phyloP scores from a whole-genome alignment of 2,888 invertebrate genomes.

The Drosophila aldrichi region DNA sequence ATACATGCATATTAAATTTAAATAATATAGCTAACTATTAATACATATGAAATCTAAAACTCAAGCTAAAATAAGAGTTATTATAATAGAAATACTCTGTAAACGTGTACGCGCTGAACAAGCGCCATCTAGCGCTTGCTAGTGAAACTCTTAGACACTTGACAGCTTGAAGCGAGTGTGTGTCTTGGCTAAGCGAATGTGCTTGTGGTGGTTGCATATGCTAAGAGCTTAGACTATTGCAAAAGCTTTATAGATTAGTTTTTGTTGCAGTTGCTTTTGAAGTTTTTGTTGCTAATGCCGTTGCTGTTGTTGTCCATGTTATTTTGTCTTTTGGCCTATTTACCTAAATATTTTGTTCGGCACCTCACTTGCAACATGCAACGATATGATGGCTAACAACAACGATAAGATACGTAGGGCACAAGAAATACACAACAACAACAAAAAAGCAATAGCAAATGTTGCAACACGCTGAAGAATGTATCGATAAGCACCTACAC shows the following conservation, averaged over 20 bases:
- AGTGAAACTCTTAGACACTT: background rate
- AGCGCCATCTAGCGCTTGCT: slow-evolving; percentile 32
- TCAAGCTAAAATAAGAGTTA: background rate
- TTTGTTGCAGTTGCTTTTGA: background rate
- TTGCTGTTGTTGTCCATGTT: background rate
- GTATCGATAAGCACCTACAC: background rate
- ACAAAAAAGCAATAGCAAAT: slow-evolving; percentile 4
- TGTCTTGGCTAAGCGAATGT: slow-evolving; percentile 32
- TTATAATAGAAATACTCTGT: background rate
- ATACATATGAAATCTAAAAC: background rate
- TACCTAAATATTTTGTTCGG: slow-evolving; percentile 8
- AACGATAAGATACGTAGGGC: slow-evolving; percentile 45
- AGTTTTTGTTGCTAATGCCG: background rate
- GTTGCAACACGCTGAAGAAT: background rate
- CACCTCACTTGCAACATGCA: slow-evolving; percentile 45
- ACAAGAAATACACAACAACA: slow-evolving; percentile 3
- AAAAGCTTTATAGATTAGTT: slow-evolving; percentile 11
- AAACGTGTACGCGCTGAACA: background rate
- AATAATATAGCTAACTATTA: background rate
- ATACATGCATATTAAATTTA: background rate
- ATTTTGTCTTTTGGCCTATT: slow-evolving; percentile 30
- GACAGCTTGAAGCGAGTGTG: background rate
- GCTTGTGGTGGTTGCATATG: slow-evolving; percentile 5
- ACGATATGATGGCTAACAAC: slow-evolving; percentile 24
- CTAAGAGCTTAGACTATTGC: slow-evolving; percentile 16